phyloP scores from a whole-genome alignment of 1,140 invertebrate species.

The Microplitis mediator region DNA sequence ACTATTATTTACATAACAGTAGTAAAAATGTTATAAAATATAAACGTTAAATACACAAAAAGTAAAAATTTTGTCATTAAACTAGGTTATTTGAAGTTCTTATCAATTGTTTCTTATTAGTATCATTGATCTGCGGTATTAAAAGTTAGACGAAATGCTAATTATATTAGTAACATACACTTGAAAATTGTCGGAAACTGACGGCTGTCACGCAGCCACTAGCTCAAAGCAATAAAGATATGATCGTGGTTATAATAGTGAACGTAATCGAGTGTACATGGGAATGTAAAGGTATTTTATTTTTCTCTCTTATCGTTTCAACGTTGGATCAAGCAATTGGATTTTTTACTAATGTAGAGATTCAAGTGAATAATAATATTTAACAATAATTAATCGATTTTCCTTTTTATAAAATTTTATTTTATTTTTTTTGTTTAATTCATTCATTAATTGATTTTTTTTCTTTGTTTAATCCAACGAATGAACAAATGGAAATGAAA shows the following conservation, averaged over 20 bases:
- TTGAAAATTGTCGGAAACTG: slow-evolving; percentile 10
- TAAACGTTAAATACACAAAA: not conserved
- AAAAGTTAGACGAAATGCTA: slow-evolving; percentile 5
- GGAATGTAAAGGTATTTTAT: not conserved
- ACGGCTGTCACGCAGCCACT: not conserved
- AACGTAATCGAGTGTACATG: slow-evolving; percentile 7
- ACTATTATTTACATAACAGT: no score
- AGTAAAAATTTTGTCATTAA: not conserved
- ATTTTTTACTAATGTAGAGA: not conserved
- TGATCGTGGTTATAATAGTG: not conserved
- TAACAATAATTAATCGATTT: slow-evolving; percentile 8
- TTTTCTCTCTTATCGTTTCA: not conserved
- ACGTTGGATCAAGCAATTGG: slow-evolving; percentile 21
- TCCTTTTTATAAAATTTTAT: not conserved
- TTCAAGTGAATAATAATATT: not conserved
- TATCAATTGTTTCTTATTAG: not conserved
- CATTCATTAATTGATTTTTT: not conserved
- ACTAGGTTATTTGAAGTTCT: not conserved
- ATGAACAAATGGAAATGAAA: slow-evolving; percentile 1
- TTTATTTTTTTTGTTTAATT: not conserved
- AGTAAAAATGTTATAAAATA: no score
- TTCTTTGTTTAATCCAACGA: not conserved
- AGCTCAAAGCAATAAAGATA: slow-evolving; percentile 6
- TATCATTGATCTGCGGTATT: not conserved
- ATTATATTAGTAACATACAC: slow-evolving; percentile 14